Evolutionary conservation across 2,888 invertebrate species (phyloP).

Genomic region (Smittia aterrima): DNA sequence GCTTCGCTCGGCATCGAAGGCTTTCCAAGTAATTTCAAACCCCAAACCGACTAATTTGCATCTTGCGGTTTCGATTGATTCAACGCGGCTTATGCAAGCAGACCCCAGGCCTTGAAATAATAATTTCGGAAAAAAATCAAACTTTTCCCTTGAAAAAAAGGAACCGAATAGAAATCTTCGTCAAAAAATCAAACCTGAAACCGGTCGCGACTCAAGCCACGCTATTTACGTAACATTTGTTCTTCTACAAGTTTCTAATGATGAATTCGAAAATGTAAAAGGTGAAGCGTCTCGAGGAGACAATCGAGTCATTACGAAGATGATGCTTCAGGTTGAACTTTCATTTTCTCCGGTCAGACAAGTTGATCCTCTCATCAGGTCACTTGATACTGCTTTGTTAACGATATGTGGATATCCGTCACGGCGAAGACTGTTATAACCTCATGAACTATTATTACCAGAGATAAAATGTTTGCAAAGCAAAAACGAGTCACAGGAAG

Average conservation of each 20-base stretch:
- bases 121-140: background rate
- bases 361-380: no score
- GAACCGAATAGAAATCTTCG: background rate
- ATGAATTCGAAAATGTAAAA: slow-evolving; percentile 24
- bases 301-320: background rate
- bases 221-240: slow-evolving; percentile 13
- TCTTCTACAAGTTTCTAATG: slow-evolving; percentile 10
- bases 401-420: no score
- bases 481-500: background rate
- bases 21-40: background rate
- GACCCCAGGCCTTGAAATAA: background rate
- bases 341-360: slow-evolving; percentile 1
- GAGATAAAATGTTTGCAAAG: background rate
- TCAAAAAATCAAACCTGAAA: background rate
- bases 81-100: background rate
- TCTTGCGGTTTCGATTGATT: background rate
- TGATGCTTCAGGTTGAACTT: slow-evolving; percentile 10
- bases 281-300: slow-evolving; percentile 14
- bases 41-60: background rate
- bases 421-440: background rate
- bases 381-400: no score
- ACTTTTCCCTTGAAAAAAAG: background rate
- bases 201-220: background rate
- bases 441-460: background rate
- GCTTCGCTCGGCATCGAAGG: background rate